These are phyloP conservation scores for Drosophila kohkoa DNA, from an alignment of 1,140 invertebrate species.

Conservation along the genomic window DNA sequence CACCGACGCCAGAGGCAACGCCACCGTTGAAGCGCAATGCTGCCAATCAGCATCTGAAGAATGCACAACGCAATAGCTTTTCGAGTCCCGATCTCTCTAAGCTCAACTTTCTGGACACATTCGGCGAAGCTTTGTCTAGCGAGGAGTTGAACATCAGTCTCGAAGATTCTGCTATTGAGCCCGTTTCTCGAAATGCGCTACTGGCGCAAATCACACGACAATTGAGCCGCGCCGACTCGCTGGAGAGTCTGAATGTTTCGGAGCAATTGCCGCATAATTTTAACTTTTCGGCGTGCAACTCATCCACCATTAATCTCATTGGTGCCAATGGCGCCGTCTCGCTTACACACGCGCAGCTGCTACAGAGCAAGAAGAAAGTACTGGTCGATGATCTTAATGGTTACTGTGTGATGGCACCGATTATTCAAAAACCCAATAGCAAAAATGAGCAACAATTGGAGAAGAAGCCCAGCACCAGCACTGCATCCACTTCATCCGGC, in stretches of 20 bases:
- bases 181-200: constrained; percentile 38
- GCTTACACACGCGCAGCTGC: constrained; percentile 16
- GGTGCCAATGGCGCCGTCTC: constrained; percentile 72
- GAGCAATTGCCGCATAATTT: constrained; percentile 77
- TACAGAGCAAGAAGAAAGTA: constrained; percentile 63
- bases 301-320: constrained; percentile 79
- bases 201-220: constrained; percentile 51
- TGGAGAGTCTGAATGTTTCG: constrained; percentile 77
- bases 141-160: constrained; percentile 72
- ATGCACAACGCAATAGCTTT: constrained; percentile 78
- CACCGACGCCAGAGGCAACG: constrained; percentile 49
- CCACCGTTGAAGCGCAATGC: constrained; percentile 28
- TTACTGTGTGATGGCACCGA: constrained; percentile 83
- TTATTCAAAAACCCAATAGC: constrained; percentile 48
- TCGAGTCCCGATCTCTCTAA: constrained; percentile 82
- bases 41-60: constrained; percentile 34
- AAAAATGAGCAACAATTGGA: constrained; percentile 19
- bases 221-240: constrained; percentile 56
- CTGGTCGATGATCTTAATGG: constrained; percentile 76
- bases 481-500: constrained; percentile 75
- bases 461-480: constrained; percentile 57
- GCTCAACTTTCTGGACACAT: constrained; percentile 73
- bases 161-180: constrained; percentile 66
- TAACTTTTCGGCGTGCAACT: constrained; percentile 79
- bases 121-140: constrained; percentile 60